Evolutionary conservation across 1,140 invertebrate species (phyloP), one percentile per base, ranked within the genome.

Genomic region (Popillia japonica): DNA sequence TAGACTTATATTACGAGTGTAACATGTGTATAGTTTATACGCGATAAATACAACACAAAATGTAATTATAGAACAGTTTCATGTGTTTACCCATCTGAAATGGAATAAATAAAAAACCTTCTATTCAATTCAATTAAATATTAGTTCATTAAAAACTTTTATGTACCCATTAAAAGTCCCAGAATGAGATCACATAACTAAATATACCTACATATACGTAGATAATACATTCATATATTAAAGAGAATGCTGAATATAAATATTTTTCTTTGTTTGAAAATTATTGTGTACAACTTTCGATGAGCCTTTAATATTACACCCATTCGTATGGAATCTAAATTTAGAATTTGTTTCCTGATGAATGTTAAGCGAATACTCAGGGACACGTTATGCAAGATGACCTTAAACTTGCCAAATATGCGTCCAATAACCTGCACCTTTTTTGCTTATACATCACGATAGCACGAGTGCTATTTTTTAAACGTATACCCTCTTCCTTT

Each of bases 381-480:
- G 17, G 48, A 14, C 14, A 17, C 17, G 6, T 55, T 55, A 55
- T 55, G 6, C 17, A 55, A 55, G 48, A 14, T 55, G 14, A 55
- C 48, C 48, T 55, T 55, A 55, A 55, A 55, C 48, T 55, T 55
- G 48, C 48, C 48, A 55, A 55, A n/a, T 55, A n/a, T 55, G 14
- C 48, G 48, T n/a, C 11, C 48, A 55, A 55, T 55, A 55, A 55
- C 48, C 48, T 14, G 48, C n/a, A 17, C 17, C 17, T 14, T 17
- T n/a, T n/a, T 55, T 55, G 14, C n/a, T 17, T n/a, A 6, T 6
- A 7, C 11, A 55, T 55, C 14, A 55, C n/a, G n/a, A 44, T 9
- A 55, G n/a, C 48, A 17, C 48, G 48, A 55, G 17, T 55, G 2
- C 48, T 17, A 0, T 55, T 55, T n/a, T 6, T 17, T 6, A 55